These are phyloP conservation scores for Phalacrocorax aristotelis DNA, from an alignment of 2,113 vertebrate genomes.

Conservation along the genomic window DNA sequence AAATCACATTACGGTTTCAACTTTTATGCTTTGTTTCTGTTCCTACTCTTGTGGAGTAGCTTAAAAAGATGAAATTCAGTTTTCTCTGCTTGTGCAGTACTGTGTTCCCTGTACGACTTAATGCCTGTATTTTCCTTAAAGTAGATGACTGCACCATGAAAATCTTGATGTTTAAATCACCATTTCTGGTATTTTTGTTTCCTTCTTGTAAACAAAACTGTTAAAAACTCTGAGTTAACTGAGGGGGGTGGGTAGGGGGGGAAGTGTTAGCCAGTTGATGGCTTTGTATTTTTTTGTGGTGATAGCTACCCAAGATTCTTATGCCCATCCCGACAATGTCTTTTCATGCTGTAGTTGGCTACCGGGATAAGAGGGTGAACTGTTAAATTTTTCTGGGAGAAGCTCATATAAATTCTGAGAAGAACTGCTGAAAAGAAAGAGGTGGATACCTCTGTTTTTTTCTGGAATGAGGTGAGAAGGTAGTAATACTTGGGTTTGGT, in stretches of 20 bases:
- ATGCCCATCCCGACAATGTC: accelerated
- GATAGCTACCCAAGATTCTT: neutral
- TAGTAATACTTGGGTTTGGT: neutral
- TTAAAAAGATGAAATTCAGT: neutral
- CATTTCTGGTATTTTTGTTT: neutral
- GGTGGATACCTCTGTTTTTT: neutral
- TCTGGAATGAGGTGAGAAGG: neutral
- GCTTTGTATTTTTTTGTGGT: neutral
- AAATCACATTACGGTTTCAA: neutral
- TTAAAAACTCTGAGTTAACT: neutral
- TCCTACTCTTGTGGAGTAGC: neutral
- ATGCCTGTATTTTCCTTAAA: neutral
- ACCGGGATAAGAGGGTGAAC: neutral
- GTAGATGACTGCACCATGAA: neutral
- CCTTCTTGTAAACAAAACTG: neutral
- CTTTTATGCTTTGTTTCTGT: neutral
- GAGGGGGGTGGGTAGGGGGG: no score
- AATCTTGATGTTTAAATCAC: neutral
- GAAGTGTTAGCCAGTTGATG: neutral
- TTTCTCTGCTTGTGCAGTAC: neutral
- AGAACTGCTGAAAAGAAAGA: neutral
- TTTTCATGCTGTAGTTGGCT: neutral
- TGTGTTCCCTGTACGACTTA: neutral
- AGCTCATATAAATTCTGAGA: neutral
- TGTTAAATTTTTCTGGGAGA: neutral